These are phyloP conservation scores for Malurus splendens DNA, from an alignment of 2,797 vertebrate genomes.

Conservation along the genomic window DNA sequence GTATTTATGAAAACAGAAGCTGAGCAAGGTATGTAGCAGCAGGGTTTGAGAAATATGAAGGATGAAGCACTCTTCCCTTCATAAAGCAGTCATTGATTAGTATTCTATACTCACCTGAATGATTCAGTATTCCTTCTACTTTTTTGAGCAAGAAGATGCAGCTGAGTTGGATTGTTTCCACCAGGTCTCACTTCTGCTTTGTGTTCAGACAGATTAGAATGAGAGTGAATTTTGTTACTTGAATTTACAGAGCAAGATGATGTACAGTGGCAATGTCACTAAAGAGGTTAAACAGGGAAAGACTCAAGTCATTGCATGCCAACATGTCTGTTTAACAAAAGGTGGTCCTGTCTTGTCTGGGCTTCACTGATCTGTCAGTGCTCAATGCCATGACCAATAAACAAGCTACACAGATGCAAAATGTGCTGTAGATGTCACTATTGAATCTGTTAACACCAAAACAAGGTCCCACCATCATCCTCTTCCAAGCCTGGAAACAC, in stretches of 20 bases:
- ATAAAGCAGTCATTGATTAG: not conserved
- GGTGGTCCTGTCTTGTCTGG: not conserved
- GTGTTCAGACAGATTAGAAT: not conserved
- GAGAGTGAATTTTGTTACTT: not conserved
- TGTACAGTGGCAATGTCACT: not conserved
- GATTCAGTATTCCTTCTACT: not conserved
- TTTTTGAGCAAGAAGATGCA: not conserved
- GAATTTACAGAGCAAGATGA: not conserved
- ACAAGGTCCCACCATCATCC: not conserved
- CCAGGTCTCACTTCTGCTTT: not conserved
- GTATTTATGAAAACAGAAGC: not conserved
- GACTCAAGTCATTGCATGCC: not conserved
- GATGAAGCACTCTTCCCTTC: not conserved
- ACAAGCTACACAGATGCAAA: not conserved
- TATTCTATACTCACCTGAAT: not conserved
- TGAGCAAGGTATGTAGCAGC: not conserved
- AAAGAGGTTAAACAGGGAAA: not conserved
- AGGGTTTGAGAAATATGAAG: not conserved
- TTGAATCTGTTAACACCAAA: not conserved
- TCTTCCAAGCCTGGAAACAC: not conserved
- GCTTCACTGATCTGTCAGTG: not conserved
- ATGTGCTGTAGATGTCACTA: not conserved
- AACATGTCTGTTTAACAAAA: not conserved
- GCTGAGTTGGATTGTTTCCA: not conserved
- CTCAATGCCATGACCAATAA: not conserved